phyloP scores from a whole-genome alignment of 2,113 vertebrate species.

The Oncorhynchus mykiss region DNA sequence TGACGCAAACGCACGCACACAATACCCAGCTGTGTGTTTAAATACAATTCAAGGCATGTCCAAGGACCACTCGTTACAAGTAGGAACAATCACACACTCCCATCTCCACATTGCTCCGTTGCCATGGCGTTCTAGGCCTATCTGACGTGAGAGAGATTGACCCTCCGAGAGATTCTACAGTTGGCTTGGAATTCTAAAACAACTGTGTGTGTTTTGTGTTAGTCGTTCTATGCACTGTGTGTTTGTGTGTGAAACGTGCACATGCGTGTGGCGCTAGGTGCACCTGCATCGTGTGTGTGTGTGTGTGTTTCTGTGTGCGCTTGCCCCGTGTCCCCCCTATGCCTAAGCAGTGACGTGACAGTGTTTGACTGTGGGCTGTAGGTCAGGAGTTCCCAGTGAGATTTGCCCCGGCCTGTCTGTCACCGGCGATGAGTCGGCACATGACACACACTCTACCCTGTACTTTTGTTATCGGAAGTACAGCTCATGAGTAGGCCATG shows the following conservation, averaged over 20 bases:
- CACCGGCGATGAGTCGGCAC: background rate
- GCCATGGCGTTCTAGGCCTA: background rate
- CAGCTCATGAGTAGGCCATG: too few species aligned
- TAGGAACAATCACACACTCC: background rate
- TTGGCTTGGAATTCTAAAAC: too few species aligned
- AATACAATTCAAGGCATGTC: background rate
- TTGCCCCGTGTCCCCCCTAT: background rate
- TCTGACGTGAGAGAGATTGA: too few species aligned
- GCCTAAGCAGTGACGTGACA: too few species aligned
- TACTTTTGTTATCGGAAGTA: too few species aligned
- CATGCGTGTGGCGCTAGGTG: background rate
- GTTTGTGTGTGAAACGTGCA: background rate
- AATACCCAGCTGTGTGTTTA: background rate
- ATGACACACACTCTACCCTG: too few species aligned
- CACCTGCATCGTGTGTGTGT: background rate
- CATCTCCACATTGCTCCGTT: background rate
- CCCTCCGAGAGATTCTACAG: too few species aligned
- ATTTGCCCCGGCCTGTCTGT: background rate
- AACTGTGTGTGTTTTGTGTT: background rate
- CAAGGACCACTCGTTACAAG: background rate
- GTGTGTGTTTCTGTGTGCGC: slow-evolving; percentile 14
- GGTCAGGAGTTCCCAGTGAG: background rate
- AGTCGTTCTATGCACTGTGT: background rate
- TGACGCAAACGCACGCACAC: background rate
- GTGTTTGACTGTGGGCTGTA: too few species aligned